A percentile compares a stretch with the other conserved stretches of the same genome.
These are phyloP conservation scores for Griposia aprilina DNA, from an alignment of 2,888 invertebrate species.

Conservation along the genomic window DNA sequence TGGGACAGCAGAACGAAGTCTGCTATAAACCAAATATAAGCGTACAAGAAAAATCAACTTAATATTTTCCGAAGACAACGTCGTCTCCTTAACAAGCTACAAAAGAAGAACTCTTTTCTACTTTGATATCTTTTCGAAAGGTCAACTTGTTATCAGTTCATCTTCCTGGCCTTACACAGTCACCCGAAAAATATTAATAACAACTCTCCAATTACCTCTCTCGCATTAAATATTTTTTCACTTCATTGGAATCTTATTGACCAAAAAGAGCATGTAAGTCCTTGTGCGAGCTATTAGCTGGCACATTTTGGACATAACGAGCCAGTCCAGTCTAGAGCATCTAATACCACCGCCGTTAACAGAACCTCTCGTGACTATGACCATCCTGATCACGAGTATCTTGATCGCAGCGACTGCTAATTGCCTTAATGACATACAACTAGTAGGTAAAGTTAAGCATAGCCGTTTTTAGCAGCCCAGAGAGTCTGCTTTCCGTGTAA, in stretches of 20 bases:
- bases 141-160: background rate
- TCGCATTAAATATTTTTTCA: background rate
- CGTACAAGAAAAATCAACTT: background rate
- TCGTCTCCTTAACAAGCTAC: background rate
- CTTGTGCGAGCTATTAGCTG: too few relatives aligned
- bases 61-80: background rate
- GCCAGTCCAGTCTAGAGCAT: too few relatives aligned
- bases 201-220: background rate
- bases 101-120: background rate
- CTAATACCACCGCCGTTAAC: too few relatives aligned
- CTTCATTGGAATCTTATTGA: background rate
- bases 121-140: background rate
- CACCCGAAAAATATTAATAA: background rate
- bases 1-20: too few relatives aligned
- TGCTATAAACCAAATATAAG: background rate
- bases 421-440: too few relatives aligned
- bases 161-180: background rate
- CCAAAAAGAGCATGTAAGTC: too few relatives aligned
- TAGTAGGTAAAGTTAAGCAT: background rate
- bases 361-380: background rate
- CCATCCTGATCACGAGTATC: too few relatives aligned
- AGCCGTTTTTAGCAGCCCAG: background rate
- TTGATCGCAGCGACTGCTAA: too few relatives aligned
- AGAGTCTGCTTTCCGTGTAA: background rate
- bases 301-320: too few relatives aligned